Percentiles rank a stretch among this genome's conserved stretches.
Conservation (phyloP, 2,113 vertebrate genomes). For the Sinosuthora webbiana region DNA sequence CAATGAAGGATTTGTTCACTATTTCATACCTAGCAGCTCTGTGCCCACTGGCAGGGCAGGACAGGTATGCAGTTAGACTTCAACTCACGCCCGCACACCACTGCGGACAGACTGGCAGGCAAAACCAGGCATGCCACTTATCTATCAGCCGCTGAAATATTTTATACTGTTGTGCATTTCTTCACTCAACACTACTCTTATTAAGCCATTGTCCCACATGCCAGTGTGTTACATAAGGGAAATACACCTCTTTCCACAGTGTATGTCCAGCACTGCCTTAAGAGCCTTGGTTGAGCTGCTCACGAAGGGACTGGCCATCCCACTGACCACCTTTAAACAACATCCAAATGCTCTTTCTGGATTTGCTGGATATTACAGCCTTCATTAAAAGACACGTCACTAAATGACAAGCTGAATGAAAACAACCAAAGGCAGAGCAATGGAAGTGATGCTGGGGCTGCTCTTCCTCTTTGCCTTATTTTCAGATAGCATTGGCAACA, state of each 20-base stretch:
- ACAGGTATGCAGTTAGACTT: neutral
- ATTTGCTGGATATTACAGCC: neutral
- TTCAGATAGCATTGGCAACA: neutral
- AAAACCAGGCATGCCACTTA: slow-evolving; percentile 23
- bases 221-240: neutral
- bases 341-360: neutral
- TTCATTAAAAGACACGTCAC: neutral
- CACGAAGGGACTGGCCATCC: accelerated
- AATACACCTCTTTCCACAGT: neutral
- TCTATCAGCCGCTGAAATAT: neutral
- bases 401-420: neutral
- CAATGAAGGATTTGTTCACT: neutral
- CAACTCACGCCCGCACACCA: neutral
- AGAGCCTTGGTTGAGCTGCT: neutral
- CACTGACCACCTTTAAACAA: neutral
- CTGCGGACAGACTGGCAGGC: neutral
- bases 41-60: neutral
- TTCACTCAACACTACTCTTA: slow-evolving; percentile 18
- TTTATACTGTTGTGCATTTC: neutral
- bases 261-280: neutral
- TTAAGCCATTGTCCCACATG: neutral
- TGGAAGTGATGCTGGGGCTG: neutral
- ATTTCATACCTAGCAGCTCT: neutral
- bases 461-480: neutral
- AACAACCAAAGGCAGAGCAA: neutral